Evolutionary conservation across 1,140 invertebrate species (phyloP).

Genomic region (Tachypleus tridentatus): DNA sequence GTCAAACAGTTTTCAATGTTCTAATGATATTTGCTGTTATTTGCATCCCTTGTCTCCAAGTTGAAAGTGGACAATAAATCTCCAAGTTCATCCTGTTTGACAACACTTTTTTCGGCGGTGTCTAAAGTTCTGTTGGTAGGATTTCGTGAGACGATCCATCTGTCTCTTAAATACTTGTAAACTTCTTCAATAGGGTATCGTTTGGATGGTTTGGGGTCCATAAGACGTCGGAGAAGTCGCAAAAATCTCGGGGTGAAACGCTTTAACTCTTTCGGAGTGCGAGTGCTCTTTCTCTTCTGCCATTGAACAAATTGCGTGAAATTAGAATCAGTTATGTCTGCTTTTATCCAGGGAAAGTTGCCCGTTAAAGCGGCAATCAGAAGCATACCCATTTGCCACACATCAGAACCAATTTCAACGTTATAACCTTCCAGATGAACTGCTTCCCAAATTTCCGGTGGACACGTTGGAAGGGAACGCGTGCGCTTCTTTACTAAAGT

Average conservation of each 20-base stretch:
- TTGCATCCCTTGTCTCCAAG: too few species aligned
- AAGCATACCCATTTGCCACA: conserved; percentile 93
- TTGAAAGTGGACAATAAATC: too few species aligned
- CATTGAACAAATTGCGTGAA: conserved; percentile 51
- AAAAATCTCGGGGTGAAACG: conserved; percentile 49
- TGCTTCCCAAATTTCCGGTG: conserved; percentile 78
- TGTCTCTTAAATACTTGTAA: conserved; percentile 19
- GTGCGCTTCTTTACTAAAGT: conserved; percentile 44
- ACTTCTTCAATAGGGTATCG: conserved; percentile 57
- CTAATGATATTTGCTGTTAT: too few species aligned
- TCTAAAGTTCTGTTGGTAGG: not conserved
- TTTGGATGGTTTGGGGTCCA: conserved; percentile 58
- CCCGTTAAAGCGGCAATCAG: conserved; percentile 85
- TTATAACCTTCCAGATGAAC: conserved; percentile 63
- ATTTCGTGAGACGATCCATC: conserved; percentile 17
- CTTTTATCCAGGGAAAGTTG: conserved; percentile 91
- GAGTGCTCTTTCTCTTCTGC: conserved; percentile 53
- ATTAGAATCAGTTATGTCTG: conserved; percentile 45
- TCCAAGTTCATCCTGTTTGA: too few species aligned
- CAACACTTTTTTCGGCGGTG: too few species aligned
- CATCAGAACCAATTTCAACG: conserved; percentile 71
- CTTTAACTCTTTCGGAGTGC: conserved; percentile 49
- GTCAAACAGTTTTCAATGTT: too few species aligned
- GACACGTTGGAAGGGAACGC: conserved; percentile 33
- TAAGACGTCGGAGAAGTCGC: conserved; percentile 53